Evolutionary conservation across 2,888 invertebrate genomes (phyloP).

Genomic region (Chrysina gloriosa): DNA sequence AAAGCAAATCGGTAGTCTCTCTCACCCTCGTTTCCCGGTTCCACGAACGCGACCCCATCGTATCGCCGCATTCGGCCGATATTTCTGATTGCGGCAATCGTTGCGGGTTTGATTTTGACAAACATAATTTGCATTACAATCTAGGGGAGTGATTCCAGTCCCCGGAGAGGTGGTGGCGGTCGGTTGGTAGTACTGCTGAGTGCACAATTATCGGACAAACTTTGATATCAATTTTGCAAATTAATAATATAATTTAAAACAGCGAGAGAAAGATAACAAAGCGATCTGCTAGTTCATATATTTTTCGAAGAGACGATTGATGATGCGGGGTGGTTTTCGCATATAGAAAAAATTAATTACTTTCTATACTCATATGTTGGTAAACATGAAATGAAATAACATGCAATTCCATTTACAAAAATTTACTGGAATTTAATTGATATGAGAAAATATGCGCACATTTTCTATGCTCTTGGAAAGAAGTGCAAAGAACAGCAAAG

Average conservation of each 20-base stretch:
- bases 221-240: conserved; percentile 62
- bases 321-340: not conserved
- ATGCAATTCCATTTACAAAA: not conserved
- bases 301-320: too few relatives aligned
- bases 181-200: conserved; percentile 61
- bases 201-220: conserved; percentile 65
- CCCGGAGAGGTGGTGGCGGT: conserved; percentile 40
- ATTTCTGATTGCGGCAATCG: conserved; percentile 52
- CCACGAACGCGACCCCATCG: not conserved
- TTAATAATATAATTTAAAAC: conserved; percentile 37
- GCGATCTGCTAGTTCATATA: not conserved
- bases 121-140: conserved; percentile 65
- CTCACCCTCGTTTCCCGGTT: not conserved
- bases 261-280: not conserved
- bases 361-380: not conserved
- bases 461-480: too few relatives aligned
- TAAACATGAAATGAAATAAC: not conserved
- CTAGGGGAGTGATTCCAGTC: conserved; percentile 54
- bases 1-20: conserved; percentile 15
- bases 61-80: conserved; percentile 37
- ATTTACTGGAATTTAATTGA: too few relatives aligned
- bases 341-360: not conserved
- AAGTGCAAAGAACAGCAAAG: too few relatives aligned
- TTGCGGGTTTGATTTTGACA: conserved; percentile 54
- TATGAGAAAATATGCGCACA: too few relatives aligned